phyloP scores from a whole-genome alignment of 2,113 vertebrate genomes.

The Polypterus senegalus region DNA sequence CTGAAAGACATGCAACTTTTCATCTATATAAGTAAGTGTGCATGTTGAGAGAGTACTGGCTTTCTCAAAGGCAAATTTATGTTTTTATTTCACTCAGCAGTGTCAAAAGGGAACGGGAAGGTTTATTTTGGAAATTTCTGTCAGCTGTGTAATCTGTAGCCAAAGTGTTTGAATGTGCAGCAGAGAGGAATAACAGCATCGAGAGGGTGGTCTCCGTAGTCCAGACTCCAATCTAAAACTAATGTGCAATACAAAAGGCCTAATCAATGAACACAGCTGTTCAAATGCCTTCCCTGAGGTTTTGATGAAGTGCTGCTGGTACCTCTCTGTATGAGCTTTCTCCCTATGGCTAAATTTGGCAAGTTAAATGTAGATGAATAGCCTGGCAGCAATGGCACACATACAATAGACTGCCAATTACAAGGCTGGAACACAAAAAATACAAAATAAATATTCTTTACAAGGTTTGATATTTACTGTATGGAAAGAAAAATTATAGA shows the following conservation, averaged over 20 bases:
- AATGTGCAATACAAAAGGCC: slow-evolving; percentile 6
- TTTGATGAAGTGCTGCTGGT: slow-evolving; percentile 12
- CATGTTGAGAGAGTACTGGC: too few species aligned
- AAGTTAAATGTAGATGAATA: slow-evolving; percentile 13
- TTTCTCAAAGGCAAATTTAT: too few species aligned
- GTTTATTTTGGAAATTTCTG: too few species aligned
- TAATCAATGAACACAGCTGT: slow-evolving; percentile 19
- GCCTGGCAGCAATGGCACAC: not conserved
- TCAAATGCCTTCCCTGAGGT: slow-evolving; percentile 17
- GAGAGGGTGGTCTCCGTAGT: slow-evolving; percentile 21
- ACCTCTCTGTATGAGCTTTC: slow-evolving; percentile 9
- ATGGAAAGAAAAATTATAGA: too few species aligned
- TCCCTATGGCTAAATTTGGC: slow-evolving; percentile 16
- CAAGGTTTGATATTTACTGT: too few species aligned
- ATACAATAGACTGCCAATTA: too few species aligned
- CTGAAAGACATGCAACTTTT: too few species aligned
- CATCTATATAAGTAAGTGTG: too few species aligned
- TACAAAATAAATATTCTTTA: too few species aligned
- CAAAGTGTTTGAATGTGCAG: slow-evolving; percentile 14
- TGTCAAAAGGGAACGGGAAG: too few species aligned
- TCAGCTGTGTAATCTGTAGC: slow-evolving; percentile 3
- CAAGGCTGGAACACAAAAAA: too few species aligned
- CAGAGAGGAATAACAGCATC: slow-evolving; percentile 26
- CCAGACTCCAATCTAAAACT: slow-evolving; percentile 11
- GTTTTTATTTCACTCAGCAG: too few species aligned